phyloP scores from a whole-genome alignment of 35 echinoderm and acorn worm genomes.

The Heliocidaris erythrogramma region DNA sequence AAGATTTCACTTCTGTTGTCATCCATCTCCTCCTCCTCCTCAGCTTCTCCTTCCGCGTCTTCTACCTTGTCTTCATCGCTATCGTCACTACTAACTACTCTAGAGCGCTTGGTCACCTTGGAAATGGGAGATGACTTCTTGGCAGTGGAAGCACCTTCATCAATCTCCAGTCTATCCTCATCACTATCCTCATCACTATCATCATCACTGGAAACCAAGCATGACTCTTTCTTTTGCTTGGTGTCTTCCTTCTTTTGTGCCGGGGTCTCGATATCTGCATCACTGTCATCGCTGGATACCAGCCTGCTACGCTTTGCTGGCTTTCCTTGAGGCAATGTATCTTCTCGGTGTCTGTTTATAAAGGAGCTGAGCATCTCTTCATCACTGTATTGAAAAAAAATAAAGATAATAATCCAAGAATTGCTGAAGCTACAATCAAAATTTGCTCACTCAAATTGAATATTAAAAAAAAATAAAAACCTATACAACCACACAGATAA shows the following conservation, averaged over 20 bases:
- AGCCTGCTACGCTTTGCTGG: slow-evolving; percentile 33
- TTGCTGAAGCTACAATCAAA: not conserved
- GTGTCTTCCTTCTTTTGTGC: not conserved
- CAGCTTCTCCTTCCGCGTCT: not conserved
- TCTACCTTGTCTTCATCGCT: not conserved
- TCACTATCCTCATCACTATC: slow-evolving; percentile 16
- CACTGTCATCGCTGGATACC: slow-evolving; percentile 64
- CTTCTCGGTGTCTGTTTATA: not conserved
- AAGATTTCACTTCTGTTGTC: slow-evolving; percentile 32
- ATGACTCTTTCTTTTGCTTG: not conserved
- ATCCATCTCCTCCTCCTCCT: not conserved
- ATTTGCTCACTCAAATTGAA: not conserved
- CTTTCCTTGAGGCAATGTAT: not conserved
- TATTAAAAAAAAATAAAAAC: too few relatives aligned
- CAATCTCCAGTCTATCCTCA: slow-evolving; percentile 24
- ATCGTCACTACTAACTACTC: not conserved
- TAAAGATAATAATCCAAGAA: not conserved
- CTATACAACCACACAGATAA: too few relatives aligned
- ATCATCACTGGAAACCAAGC: not conserved
- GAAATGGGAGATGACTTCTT: not conserved
- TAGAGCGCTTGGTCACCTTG: not conserved
- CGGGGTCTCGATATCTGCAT: not conserved
- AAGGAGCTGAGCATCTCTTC: not conserved
- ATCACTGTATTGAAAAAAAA: not conserved
- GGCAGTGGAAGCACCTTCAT: not conserved